phyloP scores from a whole-genome alignment of 2,797 vertebrate species.

The Poecile montanus region DNA sequence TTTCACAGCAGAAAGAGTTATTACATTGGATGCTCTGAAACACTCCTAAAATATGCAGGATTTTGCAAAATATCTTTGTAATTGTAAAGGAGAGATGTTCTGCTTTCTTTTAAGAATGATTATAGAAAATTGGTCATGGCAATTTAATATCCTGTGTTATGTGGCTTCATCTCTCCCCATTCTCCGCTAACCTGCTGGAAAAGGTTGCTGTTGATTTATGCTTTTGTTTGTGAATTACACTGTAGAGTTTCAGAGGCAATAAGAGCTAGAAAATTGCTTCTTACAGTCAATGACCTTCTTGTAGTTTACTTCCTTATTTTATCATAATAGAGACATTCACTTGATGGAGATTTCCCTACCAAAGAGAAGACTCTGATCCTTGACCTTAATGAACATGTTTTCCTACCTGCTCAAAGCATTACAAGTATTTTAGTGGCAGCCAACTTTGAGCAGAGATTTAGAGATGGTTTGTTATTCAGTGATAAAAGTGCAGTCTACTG shows the following conservation, averaged over 20 bases:
- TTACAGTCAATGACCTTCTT: conserved; percentile 59
- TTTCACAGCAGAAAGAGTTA: conserved; percentile 21
- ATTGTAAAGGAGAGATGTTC: conserved; percentile 5
- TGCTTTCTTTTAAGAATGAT: conserved; percentile 56
- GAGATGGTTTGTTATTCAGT: conserved; percentile 6
- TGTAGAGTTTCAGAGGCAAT: conserved; percentile 46
- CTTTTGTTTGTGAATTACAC: conserved; percentile 61
- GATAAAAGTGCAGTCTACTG: conserved; percentile 26
- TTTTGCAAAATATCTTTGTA: conserved; percentile 17
- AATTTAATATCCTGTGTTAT: conserved; percentile 53
- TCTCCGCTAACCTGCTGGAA: conserved; percentile 35
- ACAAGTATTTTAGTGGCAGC: conserved; percentile 1
- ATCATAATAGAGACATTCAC: conserved; percentile 58
- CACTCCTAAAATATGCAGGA: background rate
- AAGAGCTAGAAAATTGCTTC: conserved; percentile 61
- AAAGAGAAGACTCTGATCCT: conserved; percentile 37
- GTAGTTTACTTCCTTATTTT: conserved; percentile 60
- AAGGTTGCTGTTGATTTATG: conserved; percentile 60
- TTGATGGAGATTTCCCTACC: conserved; percentile 41
- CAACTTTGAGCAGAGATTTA: background rate
- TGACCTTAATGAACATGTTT: conserved; percentile 53
- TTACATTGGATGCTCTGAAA: background rate
- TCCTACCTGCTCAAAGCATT: conserved; percentile 24
- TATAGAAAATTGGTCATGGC: conserved; percentile 37
- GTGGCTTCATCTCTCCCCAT: conserved; percentile 30